Evolutionary conservation across 2,113 vertebrate species (phyloP).

Genomic region (Peucedramus taeniatus): DNA sequence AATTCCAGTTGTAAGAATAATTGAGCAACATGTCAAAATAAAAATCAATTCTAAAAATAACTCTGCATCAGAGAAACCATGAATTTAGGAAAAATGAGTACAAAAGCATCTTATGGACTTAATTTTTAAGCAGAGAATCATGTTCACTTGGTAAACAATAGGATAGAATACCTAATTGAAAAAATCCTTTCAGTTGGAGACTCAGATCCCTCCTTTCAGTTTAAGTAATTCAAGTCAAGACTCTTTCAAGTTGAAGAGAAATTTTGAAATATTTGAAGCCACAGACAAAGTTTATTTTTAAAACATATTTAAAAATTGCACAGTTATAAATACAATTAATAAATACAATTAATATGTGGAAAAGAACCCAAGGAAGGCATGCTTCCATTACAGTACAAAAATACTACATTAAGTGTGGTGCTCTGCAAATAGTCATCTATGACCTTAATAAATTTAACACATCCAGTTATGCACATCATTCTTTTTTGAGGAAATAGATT

Average conservation of each 20-base stretch:
- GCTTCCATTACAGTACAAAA: constrained; percentile 77
- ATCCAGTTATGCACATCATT: constrained; percentile 49
- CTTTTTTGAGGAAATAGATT: constrained; percentile 51
- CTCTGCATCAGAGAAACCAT: not conserved
- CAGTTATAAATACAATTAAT: constrained; percentile 70
- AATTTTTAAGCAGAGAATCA: not conserved
- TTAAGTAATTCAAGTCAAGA: constrained; percentile 4
- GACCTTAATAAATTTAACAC: constrained; percentile 65
- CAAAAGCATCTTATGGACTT: not conserved
- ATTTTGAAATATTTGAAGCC: constrained; percentile 67
- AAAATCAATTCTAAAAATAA: not conserved
- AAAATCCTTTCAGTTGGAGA: not conserved
- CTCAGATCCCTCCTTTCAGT: not conserved
- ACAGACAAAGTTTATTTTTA: constrained; percentile 79
- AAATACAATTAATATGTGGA: constrained; percentile 76
- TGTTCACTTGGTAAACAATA: not conserved
- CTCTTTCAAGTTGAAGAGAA: constrained; percentile 16
- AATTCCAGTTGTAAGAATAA: not conserved
- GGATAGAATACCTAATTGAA: not conserved
- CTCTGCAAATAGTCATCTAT: constrained; percentile 62
- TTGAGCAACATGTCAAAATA: not conserved
- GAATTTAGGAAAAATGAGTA: not conserved
- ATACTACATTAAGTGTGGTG: constrained; percentile 72
- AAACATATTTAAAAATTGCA: constrained; percentile 79
- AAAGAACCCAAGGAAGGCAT: constrained; percentile 76